phyloP scores from a whole-genome alignment of 2,113 vertebrate genomes.

The Phycodurus eques region DNA sequence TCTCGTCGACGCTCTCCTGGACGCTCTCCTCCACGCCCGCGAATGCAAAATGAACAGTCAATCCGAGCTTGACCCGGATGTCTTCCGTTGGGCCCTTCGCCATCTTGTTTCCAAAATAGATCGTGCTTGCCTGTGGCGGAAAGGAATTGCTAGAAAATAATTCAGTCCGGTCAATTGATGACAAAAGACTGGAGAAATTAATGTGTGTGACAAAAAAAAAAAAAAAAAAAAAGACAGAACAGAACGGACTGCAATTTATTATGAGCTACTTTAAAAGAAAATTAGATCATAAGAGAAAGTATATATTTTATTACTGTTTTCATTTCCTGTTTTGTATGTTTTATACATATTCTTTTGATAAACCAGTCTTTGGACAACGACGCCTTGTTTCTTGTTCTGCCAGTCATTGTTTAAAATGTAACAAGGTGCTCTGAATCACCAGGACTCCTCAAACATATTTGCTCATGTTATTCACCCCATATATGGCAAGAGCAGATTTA shows the following conservation, averaged over 20 bases:
- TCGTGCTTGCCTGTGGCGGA: background rate
- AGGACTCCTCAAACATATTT: no score
- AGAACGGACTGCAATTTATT: constrained; percentile 60
- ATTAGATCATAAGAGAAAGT: constrained; percentile 53
- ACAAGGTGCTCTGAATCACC: no score
- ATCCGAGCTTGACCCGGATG: background rate
- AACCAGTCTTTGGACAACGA: constrained; percentile 55
- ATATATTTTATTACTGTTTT: constrained; percentile 70
- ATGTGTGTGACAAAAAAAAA: constrained; percentile 6
- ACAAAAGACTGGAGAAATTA: constrained; percentile 19
- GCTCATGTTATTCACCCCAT: background rate
- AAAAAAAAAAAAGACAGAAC: constrained; percentile 13
- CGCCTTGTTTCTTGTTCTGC: constrained; percentile 23
- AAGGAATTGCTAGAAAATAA: constrained; percentile 7
- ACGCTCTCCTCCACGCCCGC: background rate
- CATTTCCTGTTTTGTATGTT: constrained; percentile 55
- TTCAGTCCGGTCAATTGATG: constrained; percentile 5
- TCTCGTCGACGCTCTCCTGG: no score
- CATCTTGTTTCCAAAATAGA: background rate
- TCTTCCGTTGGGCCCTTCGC: background rate
- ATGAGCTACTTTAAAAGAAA: constrained; percentile 32
- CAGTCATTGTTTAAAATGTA: constrained; percentile 11
- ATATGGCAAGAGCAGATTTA: no score
- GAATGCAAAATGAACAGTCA: background rate
- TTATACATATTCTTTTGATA: constrained; percentile 69